Evolutionary conservation across 2,113 vertebrate genomes (phyloP).

Genomic region (Pteronura brasiliensis): DNA sequence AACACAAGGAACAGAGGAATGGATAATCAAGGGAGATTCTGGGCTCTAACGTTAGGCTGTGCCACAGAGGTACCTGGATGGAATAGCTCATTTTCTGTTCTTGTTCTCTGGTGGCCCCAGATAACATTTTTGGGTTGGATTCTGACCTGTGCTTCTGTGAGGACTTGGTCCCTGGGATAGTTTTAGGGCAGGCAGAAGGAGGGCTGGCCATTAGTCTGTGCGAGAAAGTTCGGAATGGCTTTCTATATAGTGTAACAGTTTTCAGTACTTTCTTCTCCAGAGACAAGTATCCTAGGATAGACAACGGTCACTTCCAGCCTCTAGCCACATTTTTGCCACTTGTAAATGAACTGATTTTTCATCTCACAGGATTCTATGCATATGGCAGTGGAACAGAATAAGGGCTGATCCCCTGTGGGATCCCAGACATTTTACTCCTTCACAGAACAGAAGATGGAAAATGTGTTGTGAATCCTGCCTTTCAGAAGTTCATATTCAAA

Average conservation of each 20-base stretch:
- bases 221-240: background rate
- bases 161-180: background rate
- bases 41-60: background rate
- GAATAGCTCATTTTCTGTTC: background rate
- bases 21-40: background rate
- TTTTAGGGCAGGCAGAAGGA: background rate
- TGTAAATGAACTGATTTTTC: background rate
- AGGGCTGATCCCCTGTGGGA: background rate
- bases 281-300: background rate
- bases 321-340: background rate
- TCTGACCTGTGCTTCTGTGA: background rate
- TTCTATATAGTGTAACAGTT: background rate
- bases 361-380: background rate
- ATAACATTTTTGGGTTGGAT: background rate
- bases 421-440: background rate
- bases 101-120: background rate
- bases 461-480: background rate
- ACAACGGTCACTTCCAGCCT: background rate
- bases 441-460: background rate
- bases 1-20: background rate
- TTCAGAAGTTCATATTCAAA: background rate
- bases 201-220: background rate
- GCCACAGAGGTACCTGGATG: background rate
- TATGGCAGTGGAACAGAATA: background rate
- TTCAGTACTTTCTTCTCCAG: background rate